Evolutionary conservation across 2,888 invertebrate species (phyloP).

Genomic region (Drosophila lacicola): DNA sequence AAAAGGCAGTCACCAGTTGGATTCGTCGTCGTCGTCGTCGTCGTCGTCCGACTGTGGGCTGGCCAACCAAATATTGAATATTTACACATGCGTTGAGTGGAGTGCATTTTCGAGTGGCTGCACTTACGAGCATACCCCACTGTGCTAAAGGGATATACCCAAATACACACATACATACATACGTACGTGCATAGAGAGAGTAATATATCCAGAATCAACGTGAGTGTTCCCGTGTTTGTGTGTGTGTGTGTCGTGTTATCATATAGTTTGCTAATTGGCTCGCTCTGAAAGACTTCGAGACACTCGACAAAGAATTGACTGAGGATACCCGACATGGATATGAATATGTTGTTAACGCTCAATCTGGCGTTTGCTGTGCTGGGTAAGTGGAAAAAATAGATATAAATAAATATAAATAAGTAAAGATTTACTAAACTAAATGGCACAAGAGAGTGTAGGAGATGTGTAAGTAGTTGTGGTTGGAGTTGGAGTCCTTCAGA

Average conservation of each 20-base stretch:
- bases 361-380: conserved; percentile 34
- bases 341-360: conserved; percentile 37
- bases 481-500: conserved; percentile 16
- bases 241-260: conserved; percentile 48
- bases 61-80: conserved; percentile 80
- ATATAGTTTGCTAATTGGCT: conserved; percentile 68
- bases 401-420: neutral
- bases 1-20: conserved; percentile 61
- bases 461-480: neutral
- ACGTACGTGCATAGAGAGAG: conserved; percentile 1
- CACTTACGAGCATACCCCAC: conserved; percentile 59
- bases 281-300: conserved; percentile 23
- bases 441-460: neutral
- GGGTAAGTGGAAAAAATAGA: conserved; percentile 54
- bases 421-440: conserved; percentile 5
- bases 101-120: conserved; percentile 79
- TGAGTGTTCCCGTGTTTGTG: conserved; percentile 24
- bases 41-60: conserved; percentile 22
- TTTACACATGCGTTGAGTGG: conserved; percentile 77
- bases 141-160: conserved; percentile 4
- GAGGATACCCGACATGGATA: conserved; percentile 40
- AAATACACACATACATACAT: conserved; percentile 4
- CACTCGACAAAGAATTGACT: conserved; percentile 25
- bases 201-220: conserved; percentile 23
- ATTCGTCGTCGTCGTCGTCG: conserved; percentile 13